phyloP scores from a whole-genome alignment of 2,797 vertebrate genomes.

The Trachops cirrhosus region DNA sequence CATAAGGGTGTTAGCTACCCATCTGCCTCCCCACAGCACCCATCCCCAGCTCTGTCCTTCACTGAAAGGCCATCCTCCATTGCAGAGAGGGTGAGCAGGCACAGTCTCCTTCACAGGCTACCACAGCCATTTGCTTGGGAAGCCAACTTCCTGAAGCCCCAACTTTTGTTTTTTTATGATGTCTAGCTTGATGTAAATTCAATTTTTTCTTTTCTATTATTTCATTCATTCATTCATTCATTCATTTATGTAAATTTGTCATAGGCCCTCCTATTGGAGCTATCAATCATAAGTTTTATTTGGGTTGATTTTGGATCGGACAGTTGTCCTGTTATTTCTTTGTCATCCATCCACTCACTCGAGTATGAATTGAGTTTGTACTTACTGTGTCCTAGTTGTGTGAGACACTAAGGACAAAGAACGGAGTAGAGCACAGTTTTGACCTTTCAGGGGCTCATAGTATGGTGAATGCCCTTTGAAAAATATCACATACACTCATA shows the following conservation, averaged over 20 bases:
- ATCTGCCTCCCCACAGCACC: background rate
- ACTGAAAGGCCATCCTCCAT: background rate
- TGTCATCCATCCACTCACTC: background rate
- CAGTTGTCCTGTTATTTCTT: background rate
- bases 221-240: background rate
- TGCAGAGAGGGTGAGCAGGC: background rate
- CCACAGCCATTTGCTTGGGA: background rate
- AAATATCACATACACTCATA: background rate
- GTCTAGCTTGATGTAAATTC: background rate
- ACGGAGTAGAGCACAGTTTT: background rate
- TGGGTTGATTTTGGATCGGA: background rate
- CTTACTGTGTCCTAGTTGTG: background rate
- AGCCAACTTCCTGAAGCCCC: background rate
- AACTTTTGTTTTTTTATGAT: background rate
- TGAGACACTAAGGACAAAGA: background rate
- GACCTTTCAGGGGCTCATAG: background rate
- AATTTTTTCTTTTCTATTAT: background rate
- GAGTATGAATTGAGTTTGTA: background rate
- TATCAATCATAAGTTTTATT: background rate
- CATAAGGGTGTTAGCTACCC: background rate
- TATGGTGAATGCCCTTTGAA: background rate
- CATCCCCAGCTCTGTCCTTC: background rate
- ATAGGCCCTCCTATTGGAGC: background rate
- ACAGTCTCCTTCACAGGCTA: background rate
- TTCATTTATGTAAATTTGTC: background rate